A percentile compares a stretch with the other conserved stretches of the same genome.
Evolutionary conservation across 2,888 invertebrate species (phyloP).

Genomic region (Oxycera nigricornis): DNA sequence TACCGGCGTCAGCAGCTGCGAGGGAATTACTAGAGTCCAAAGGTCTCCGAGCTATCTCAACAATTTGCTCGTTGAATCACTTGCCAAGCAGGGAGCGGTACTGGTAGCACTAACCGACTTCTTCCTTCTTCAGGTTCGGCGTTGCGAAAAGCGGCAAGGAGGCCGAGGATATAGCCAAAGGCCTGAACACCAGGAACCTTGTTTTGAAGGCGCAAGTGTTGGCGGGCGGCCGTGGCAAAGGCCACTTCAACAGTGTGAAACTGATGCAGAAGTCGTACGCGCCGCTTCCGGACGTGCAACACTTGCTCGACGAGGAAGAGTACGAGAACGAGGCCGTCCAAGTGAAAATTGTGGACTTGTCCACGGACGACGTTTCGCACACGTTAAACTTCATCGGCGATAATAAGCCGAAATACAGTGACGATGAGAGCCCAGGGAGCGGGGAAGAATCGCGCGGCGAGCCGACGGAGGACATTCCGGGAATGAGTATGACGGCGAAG

Average conservation of each 20-base stretch:
- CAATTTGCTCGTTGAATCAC: not conserved
- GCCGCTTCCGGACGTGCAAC: constrained; percentile 74
- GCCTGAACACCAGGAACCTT: constrained; percentile 79
- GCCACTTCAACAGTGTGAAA: constrained; percentile 85
- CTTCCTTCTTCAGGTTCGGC: constrained; percentile 70
- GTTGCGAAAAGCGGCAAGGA: constrained; percentile 86
- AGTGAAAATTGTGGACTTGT: constrained; percentile 79
- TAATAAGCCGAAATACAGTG: constrained; percentile 64
- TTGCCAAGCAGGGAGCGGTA: not conserved
- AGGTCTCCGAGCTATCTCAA: constrained; percentile 17
- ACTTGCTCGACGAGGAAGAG: constrained; percentile 69
- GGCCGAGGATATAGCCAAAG: constrained; percentile 78
- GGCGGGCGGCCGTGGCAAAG: constrained; percentile 93
- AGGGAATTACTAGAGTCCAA: not conserved
- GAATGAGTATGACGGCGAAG: constrained; percentile 62
- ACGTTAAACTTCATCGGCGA: constrained; percentile 76
- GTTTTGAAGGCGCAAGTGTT: constrained; percentile 90
- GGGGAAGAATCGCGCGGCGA: constrained; percentile 54
- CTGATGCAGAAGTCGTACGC: constrained; percentile 75
- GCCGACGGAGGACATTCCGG: constrained; percentile 60
- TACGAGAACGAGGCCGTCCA: constrained; percentile 80
- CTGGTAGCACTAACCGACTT: not conserved
- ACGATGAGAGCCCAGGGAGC: constrained; percentile 52
- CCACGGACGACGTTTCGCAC: constrained; percentile 73
- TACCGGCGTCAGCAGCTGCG: constrained; percentile 4